Conservation (phyloP, 2,888 invertebrate genomes). For the Sarcophaga subvicina region DNA sequence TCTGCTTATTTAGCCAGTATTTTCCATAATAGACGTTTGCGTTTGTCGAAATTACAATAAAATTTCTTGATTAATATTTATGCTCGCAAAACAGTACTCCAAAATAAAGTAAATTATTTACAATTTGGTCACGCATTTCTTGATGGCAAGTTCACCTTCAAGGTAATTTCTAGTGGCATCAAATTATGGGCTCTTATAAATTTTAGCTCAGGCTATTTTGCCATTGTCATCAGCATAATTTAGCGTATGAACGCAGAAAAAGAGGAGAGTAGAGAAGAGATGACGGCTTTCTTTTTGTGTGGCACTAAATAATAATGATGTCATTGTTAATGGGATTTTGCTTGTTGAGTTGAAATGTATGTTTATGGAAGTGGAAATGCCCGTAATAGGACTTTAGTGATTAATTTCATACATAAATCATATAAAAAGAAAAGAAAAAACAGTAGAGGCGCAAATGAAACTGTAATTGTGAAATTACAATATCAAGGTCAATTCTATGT, state of each 20-base stretch:
- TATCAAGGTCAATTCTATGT: background rate
- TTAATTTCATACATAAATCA: constrained; percentile 5
- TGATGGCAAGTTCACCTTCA: background rate
- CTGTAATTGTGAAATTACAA: background rate
- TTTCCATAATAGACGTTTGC: background rate
- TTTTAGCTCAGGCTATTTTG: background rate
- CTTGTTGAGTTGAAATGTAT: background rate
- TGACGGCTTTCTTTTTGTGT: background rate
- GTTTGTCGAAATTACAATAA: constrained; percentile 9
- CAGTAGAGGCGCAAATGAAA: background rate
- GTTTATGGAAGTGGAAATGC: background rate
- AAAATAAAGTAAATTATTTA: constrained; percentile 15
- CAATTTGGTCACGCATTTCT: constrained; percentile 50
- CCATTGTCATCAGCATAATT: background rate
- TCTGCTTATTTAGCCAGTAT: background rate
- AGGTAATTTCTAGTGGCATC: background rate
- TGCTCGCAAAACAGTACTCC: background rate
- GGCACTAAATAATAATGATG: constrained; percentile 18
- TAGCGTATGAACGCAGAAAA: background rate
- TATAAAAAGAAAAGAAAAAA: background rate
- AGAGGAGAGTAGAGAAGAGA: background rate
- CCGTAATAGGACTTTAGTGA: background rate
- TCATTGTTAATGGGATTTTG: constrained; percentile 16
- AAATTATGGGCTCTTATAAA: background rate
- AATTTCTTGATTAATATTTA: constrained; percentile 27